A percentile compares a stretch with the other conserved stretches of the same genome.
phyloP scores from a whole-genome alignment of 2,113 vertebrate genomes.

The Prunella fulvescens region DNA sequence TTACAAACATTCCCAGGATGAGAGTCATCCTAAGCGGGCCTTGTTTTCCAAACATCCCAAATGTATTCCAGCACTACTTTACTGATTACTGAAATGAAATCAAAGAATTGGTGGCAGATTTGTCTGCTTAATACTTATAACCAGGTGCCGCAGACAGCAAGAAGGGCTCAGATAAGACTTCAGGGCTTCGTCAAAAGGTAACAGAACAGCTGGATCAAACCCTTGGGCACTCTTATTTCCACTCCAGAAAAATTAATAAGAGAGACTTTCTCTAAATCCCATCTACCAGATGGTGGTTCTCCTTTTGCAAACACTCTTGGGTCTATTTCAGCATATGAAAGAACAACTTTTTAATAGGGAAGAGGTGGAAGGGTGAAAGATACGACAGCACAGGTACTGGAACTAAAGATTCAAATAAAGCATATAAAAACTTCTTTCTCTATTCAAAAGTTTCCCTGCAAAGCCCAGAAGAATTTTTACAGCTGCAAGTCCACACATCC shows the following conservation, averaged over 20 bases:
- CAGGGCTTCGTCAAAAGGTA: not conserved
- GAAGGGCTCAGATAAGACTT: not conserved
- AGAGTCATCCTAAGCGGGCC: not conserved
- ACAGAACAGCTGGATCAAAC: not conserved
- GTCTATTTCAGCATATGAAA: not conserved
- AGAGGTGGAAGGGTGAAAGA: not conserved
- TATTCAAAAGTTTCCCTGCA: not conserved
- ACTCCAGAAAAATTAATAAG: not conserved
- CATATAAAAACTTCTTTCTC: not conserved
- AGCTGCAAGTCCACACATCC: not conserved
- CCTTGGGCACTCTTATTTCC: not conserved
- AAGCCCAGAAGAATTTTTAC: not conserved
- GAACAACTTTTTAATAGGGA: not conserved
- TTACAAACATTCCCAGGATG: not conserved
- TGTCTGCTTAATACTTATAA: not conserved
- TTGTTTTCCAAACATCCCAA: not conserved
- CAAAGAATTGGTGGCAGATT: not conserved
- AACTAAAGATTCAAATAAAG: not conserved
- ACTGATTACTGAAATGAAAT: not conserved
- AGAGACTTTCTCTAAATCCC: not conserved
- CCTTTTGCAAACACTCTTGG: not conserved
- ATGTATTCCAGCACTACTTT: not conserved
- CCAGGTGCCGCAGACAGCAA: not conserved
- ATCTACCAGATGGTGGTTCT: not conserved
- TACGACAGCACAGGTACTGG: not conserved